A percentile compares a stretch with the other conserved stretches of the same genome.
These are phyloP conservation scores for Chaetura pelagica DNA, from an alignment of 2,113 vertebrate genomes.

Conservation along the genomic window DNA sequence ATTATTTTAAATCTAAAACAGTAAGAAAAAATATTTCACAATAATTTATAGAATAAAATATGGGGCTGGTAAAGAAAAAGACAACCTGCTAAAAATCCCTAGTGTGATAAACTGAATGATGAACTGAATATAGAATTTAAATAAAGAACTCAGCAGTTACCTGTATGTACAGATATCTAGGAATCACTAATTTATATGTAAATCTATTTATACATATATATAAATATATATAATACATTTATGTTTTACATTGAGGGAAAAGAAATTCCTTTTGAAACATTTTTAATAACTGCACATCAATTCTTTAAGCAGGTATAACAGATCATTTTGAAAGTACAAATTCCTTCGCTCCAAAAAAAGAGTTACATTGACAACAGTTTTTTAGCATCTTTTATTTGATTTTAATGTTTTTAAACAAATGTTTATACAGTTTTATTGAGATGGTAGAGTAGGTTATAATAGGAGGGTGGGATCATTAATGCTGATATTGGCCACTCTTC, in stretches of 20 bases:
- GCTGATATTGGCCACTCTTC: background rate
- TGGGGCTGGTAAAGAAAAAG: rapidly evolving
- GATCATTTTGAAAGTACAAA: background rate
- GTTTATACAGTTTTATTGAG: background rate
- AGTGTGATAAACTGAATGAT: background rate
- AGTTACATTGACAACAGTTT: background rate
- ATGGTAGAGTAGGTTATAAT: background rate
- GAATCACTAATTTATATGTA: background rate
- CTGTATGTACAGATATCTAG: background rate
- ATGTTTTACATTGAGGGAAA: background rate
- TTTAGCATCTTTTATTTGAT: background rate
- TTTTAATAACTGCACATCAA: background rate
- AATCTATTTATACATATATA: background rate
- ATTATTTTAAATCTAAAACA: background rate
- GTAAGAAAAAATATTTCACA: background rate
- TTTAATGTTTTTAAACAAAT: background rate
- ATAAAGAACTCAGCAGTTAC: background rate
- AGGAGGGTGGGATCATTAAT: background rate
- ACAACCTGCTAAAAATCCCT: background rate
- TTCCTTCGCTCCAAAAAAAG: background rate
- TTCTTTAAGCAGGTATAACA: background rate
- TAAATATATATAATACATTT: too few species aligned
- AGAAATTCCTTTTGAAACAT: background rate
- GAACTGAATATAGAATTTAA: background rate
- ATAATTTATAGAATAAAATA: background rate